Base-by-base conservation (phyloP, 2,888 invertebrate species). In the Autographa pulchrina region DNA sequence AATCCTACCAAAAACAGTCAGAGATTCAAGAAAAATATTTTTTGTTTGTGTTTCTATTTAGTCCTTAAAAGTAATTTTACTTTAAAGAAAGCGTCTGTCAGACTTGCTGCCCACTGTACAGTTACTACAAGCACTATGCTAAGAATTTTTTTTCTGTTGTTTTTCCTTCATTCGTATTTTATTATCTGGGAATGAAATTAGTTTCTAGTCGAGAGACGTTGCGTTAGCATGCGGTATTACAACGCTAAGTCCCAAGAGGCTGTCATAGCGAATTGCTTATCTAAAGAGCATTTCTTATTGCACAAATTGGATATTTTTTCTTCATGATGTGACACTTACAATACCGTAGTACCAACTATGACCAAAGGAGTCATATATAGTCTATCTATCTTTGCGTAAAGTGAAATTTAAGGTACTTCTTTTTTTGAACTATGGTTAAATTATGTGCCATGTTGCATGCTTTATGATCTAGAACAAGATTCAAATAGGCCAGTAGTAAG, bases 401-500 rank as follows among this genome's bases (percentile, higher is more conserved):
- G n/a, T n/a, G n/a, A n/a, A n/a, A n/a, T n/a, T n/a, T 25, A 25
- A 25, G 3, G 25, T 25, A 25, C 25, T 25, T 2, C 3, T 25
- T 25, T 25, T 25, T 25, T 25, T 25, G 25, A 25, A 25, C 1
- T 3, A 25, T 25, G 25, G 25, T 25, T 25, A 25, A 2, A 25
- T 25, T 25, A 25, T 25, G 25, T 25, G 3, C 25, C 25, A 25
- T 25, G 25, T 25, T 25, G 11, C 11, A 41, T 18, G 18, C 18
- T 52, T 7, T 0, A 52, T 54, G 20, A 4, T 20, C 7, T 38
- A 41, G 61, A 41, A 14, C 61, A 20, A 18, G n/a, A 16, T 16
- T 14, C 41, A 32, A 14, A 35, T 52, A 35, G 35, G n/a, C 62
- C 52, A 32, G 38, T 58, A 60, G 48, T 62, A 52, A 67, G 72